Evolutionary conservation across 2,113 vertebrate species (phyloP).

Genomic region (Alaudala cheleensis): DNA sequence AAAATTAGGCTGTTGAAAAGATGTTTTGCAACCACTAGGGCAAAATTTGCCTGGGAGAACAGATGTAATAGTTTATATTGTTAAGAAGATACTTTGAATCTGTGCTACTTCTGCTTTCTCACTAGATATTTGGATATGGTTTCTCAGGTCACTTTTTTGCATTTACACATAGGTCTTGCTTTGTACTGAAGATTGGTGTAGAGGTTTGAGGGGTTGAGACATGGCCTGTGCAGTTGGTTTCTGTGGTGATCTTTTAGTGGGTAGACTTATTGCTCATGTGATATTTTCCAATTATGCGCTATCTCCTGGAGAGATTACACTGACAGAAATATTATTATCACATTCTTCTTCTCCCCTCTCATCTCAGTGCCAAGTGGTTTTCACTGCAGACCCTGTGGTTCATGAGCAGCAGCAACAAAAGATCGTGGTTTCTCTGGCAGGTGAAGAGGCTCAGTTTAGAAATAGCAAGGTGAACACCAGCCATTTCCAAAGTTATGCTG

Average conservation of each 20-base stretch:
- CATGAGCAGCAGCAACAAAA: background rate
- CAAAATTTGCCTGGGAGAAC: background rate
- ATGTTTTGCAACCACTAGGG: background rate
- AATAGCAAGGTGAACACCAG: background rate
- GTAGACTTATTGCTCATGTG: background rate
- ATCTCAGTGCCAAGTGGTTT: background rate
- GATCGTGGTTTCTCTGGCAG: background rate
- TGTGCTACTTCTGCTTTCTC: background rate
- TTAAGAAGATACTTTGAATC: background rate
- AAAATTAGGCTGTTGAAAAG: background rate
- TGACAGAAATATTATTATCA: background rate
- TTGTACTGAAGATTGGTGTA: background rate
- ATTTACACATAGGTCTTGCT: background rate
- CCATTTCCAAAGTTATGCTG: background rate
- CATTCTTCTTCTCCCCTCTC: background rate
- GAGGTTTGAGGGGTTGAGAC: background rate
- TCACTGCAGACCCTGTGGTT: background rate
- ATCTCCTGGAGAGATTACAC: background rate
- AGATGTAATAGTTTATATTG: background rate
- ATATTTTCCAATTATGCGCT: background rate
- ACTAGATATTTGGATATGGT: accelerated
- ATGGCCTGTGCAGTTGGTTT: accelerated
- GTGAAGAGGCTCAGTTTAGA: background rate
- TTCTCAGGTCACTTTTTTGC: background rate
- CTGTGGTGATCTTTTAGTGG: background rate